Evolutionary conservation across 2,888 invertebrate species (phyloP), one percentile per base, ranked within the genome.

Genomic region (Ochropacha duplaris): DNA sequence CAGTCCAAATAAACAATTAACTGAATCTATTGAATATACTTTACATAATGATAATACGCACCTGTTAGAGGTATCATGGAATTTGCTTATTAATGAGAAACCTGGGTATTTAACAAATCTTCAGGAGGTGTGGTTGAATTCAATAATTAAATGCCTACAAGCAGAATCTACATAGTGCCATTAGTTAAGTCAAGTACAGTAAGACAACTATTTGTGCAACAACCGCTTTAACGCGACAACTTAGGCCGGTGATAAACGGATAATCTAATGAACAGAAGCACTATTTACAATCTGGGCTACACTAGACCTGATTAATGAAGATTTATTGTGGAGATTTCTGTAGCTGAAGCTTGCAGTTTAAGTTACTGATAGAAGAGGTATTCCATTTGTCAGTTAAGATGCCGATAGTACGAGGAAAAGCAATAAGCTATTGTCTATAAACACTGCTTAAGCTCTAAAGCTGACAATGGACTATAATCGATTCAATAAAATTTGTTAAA

Each of bases 241-340:
- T 60, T 59, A 22, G 54, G 61, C 57, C 55, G 56, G 57, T 72
- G 62, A 72, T 65, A 68, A 72, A 70, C 65, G 68, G 59, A 62
- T 57, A 59, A 54, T 57, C 12, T 56, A 58, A 54, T 55, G 54
- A 54, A 60, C 57, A 52, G 59, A 54, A 55, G 68, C 65, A 72
- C 62, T 62, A 70, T 44, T 44, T 44, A 64, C 64, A 68, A 72
- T 74, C 74, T 71, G 57, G 69, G 68, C 67, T 70, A 68, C 55
- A 64, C 65, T 71, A 68, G 66, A 65, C 64, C 65, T 71, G 74
- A 78, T 72, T 74, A 77, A 78, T 76, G 68, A 66, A 75, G 76
- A 78, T 78, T 72, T 78, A 78, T 76, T 56, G 62, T 44, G 16
- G 16, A 34, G 31, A 34, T 22, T 11, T 31, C n/a, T 31, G 31